A percentile compares a stretch with the other conserved stretches of the same genome.
phyloP scores from a whole-genome alignment of 2,797 vertebrate species.

The Anas flavirostris region DNA sequence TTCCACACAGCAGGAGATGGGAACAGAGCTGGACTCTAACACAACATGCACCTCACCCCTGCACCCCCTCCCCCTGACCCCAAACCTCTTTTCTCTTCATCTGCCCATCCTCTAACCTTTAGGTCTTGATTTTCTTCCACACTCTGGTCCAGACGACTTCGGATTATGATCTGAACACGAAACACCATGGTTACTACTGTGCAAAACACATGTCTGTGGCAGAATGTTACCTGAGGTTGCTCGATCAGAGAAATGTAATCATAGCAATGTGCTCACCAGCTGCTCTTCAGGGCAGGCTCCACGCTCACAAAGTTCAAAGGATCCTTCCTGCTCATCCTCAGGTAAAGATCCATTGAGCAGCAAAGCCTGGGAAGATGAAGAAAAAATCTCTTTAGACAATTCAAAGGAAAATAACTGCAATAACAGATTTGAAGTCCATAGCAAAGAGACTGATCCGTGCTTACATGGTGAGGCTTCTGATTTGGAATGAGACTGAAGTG shows the following conservation, averaged over 20 bases:
- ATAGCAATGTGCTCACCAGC: slow-evolving; percentile 80
- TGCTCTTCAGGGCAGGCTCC: slow-evolving; percentile 89
- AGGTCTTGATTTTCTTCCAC: slow-evolving; percentile 92
- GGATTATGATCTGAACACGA: slow-evolving; percentile 88
- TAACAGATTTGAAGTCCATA: not conserved
- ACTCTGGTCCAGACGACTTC: slow-evolving; percentile 94
- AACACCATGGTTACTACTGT: not conserved
- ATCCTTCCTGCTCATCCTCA: slow-evolving; percentile 91
- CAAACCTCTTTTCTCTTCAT: not conserved
- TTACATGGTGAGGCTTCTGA: not conserved
- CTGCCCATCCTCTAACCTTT: slow-evolving; percentile 83
- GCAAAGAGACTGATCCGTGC: not conserved
- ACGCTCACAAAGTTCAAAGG: slow-evolving; percentile 83
- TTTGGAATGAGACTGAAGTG: not conserved
- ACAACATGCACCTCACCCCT: not conserved
- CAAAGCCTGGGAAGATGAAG: slow-evolving; percentile 83
- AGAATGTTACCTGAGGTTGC: not conserved
- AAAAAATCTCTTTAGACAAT: not conserved
- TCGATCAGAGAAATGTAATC: not conserved
- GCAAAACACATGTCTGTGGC: not conserved
- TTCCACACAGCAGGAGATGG: not conserved
- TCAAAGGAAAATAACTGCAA: not conserved
- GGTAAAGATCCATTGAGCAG: slow-evolving; percentile 91
- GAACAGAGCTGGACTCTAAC: not conserved
- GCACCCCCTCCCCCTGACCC: fast-evolving